phyloP scores from a whole-genome alignment of 2,888 invertebrate species.

The Tupiocoris notatus region DNA sequence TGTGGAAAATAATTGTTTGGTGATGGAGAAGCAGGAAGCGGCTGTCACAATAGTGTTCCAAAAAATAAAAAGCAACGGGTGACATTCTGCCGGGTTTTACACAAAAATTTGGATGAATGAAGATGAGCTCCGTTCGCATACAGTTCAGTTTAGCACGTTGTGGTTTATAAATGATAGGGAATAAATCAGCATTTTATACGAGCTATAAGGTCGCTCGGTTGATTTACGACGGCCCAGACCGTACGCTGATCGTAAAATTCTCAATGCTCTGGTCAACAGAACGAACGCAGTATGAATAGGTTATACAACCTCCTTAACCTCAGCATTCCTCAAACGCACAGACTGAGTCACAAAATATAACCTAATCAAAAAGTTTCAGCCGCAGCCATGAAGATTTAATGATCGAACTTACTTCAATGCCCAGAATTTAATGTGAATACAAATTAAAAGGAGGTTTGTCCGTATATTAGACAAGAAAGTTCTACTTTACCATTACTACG shows the following conservation, averaged over 20 bases:
- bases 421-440: too few species aligned
- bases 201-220: constrained; percentile 7
- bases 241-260: background rate
- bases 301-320: background rate
- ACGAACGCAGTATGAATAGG: background rate
- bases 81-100: background rate
- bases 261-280: background rate
- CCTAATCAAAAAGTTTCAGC: too few species aligned
- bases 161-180: background rate
- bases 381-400: too few species aligned
- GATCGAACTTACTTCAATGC: too few species aligned
- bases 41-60: too few species aligned
- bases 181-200: constrained; percentile 3
- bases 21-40: background rate
- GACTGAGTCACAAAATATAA: too few species aligned
- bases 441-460: too few species aligned
- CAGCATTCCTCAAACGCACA: background rate
- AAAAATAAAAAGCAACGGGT: background rate
- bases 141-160: background rate
- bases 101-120: background rate
- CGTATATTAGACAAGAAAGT: too few species aligned
- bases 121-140: background rate
- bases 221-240: constrained; percentile 5
- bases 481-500: too few species aligned
- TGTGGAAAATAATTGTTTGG: background rate